Evolutionary conservation across 2,888 invertebrate species (phyloP), one percentile per base, ranked within the genome.

Genomic region (Caenorhabditis doughertyi): DNA sequence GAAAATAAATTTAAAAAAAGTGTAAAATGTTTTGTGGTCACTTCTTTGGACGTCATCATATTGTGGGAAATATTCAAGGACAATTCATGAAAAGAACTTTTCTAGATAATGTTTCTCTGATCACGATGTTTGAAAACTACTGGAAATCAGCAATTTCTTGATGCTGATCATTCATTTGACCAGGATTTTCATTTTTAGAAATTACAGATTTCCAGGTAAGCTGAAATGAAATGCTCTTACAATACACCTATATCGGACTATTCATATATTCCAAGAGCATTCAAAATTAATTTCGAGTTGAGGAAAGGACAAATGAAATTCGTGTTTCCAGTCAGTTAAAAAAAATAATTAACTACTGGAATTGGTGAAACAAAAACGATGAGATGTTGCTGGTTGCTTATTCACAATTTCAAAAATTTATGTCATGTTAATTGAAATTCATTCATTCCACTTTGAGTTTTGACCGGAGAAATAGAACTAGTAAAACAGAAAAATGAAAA

Each of bases 41-140:
- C 39, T 29, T 68, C 42, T 44, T 53, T 8, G 56, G 60, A 72
- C 71, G 71, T 72, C 60, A 72, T 51, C 23, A 39, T 60, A 51
- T 72, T 72, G 71, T 72, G 71, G 39, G 71, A 72, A 71, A 39
- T 13, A 64, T 32, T n/a, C 67, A 23, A 53, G 60, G 44, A 25
- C 16, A 60, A 60, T 39, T 4, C 25, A 23, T 55, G 70, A 42
- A 42, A 42, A 60, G 42, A 42, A 23, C 56, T 9, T 35, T 35
- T 49, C 29, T 53, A 9, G 47, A 39, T 23, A 13, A 23, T 47
- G 64, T 39, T 60, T 62, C 62, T 39, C 0, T 62, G 62, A n/a
- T 62, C 25, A 8, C 25, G 44, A 44, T 23, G 58, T 42, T 58
- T 58, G 11, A n/a, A 11, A 39, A 11, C 29, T 18, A 35, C 9